Evolutionary conservation across 2,888 invertebrate species (phyloP), one percentile per base, ranked within the genome.

Genomic region (Luffia ferchaultella): DNA sequence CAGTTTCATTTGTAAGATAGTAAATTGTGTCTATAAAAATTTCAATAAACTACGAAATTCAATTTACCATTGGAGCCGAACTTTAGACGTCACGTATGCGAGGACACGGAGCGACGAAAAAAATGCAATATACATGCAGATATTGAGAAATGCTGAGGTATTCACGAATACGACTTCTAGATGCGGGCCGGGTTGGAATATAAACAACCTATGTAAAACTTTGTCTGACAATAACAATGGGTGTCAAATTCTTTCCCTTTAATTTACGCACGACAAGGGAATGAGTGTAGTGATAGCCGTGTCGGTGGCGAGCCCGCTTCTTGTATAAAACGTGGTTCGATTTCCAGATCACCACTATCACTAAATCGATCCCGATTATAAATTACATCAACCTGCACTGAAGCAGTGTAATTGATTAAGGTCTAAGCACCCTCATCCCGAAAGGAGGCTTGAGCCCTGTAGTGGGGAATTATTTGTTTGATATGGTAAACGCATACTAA

Each of bases 101-200:
- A 3, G 30, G 30, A 12, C 30, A 12, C 12, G 5, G 30, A 30
- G 12, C 5, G 30, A 30, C 3, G 5, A 30, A 12, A 30, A 58
- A 62, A 62, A 30, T 30, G 59, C 60, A 65, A 64, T 65, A 62
- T 65, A 63, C 66, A 67, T 65, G 62, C 64, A 61, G 53, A 57
- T 57, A 56, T 61, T 56, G 55, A 51, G 59, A 63, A 61, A 64
- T 62, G 56, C 43, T 63, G 60, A 57, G 53, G 59, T 63, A 30
- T 7, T 30, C 5, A 7, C 3, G 30, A 12, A 3, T 3, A 30
- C 30, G 30, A 30, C 30, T 30, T 12, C 5, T 7, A 12, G 12
- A 30, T 30, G 12, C 30, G 30, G 12, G 12, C 30, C 12, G 12
- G 30, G 5, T 30, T 30, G 30, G 30, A 30, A 12, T 12, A 30